Conservation (phyloP, 2,888 invertebrate genomes). For the Latrodectus hesperus region DNA sequence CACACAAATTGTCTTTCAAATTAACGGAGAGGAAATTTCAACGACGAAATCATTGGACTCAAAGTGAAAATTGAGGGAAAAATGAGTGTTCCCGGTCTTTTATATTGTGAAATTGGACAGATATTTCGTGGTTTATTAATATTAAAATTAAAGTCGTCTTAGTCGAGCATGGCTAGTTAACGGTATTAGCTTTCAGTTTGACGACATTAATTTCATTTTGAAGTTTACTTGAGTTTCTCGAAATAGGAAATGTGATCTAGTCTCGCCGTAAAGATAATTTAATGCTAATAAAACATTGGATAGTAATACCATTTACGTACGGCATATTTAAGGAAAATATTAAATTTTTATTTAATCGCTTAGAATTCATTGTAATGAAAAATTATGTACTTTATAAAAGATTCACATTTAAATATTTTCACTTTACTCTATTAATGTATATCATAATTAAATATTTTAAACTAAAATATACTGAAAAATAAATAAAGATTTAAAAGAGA, state of each 20-base stretch:
- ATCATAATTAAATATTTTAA: too few species aligned
- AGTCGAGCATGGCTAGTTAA: background rate
- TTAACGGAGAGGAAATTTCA: background rate
- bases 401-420: too few species aligned
- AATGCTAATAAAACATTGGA: background rate
- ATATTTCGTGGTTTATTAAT: background rate
- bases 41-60: constrained; percentile 1
- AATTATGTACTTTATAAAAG: too few species aligned
- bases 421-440: too few species aligned
- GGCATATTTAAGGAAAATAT: too few species aligned
- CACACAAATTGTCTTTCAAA: constrained; percentile 32
- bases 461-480: too few species aligned
- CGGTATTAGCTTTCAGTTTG: too few species aligned
- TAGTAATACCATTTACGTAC: too few species aligned
- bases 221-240: background rate
- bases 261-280: background rate
- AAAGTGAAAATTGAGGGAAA: background rate
- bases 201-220: background rate
- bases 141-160: background rate
- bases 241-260: background rate
- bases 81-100: background rate
- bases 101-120: background rate
- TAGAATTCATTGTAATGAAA: too few species aligned
- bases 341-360: too few species aligned
- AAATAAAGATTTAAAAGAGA: too few species aligned